Percentiles rank a stretch among this genome's conserved stretches.
Evolutionary conservation across 2,888 invertebrate species (phyloP).

Genomic region (Parapristionchus giblindavisi): DNA sequence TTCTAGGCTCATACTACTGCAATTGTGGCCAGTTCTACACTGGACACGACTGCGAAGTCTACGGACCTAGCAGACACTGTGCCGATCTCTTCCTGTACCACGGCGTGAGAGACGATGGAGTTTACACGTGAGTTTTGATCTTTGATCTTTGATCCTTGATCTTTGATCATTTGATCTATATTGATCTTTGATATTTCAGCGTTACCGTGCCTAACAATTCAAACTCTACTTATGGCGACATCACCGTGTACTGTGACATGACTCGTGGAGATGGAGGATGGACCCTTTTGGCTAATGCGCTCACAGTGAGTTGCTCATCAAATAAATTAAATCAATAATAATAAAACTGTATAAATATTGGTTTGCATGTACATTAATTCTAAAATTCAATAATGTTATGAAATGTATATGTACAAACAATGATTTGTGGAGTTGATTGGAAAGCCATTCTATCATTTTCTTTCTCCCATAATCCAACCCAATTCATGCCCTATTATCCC

Average conservation of each 20-base stretch:
- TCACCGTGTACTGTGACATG: slow-evolving; percentile 42
- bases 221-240: slow-evolving; percentile 7
- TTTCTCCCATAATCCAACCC: too few species aligned
- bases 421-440: not conserved
- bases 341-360: not conserved
- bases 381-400: too few species aligned
- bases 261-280: slow-evolving; percentile 52
- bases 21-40: slow-evolving; percentile 51
- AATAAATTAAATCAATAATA: not conserved
- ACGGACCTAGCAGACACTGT: slow-evolving; percentile 56
- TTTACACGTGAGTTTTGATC: slow-evolving; percentile 24
- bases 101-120: slow-evolving; percentile 45
- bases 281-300: slow-evolving; percentile 52
- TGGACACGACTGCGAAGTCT: slow-evolving; percentile 52
- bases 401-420: not conserved
- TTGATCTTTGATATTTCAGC: slow-evolving; percentile 1
- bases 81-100: slow-evolving; percentile 59
- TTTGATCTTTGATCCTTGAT: not conserved
- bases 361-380: too few species aligned
- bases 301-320: not conserved
- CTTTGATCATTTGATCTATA: not conserved
- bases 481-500: too few species aligned
- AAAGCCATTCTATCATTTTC: too few species aligned
- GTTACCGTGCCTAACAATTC: slow-evolving; percentile 26
- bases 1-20: slow-evolving; percentile 79